phyloP scores from a whole-genome alignment of 1,140 invertebrate genomes.

The Paralvinella palmiformis region DNA sequence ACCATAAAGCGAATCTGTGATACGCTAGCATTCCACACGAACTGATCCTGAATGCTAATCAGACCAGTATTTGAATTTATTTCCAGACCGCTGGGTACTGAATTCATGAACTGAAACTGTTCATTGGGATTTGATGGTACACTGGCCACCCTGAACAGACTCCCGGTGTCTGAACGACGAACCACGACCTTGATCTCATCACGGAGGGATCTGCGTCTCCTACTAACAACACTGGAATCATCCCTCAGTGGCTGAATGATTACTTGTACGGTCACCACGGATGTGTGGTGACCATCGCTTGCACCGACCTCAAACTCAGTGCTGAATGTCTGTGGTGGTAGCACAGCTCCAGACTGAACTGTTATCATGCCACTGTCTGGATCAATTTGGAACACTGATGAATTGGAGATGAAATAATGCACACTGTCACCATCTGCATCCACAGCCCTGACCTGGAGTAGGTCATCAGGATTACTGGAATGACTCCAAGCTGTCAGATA shows the following conservation, averaged over 20 bases:
- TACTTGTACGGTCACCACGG: neutral
- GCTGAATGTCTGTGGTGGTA: neutral
- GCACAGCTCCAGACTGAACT: neutral
- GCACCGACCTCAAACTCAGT: neutral
- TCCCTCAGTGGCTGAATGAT: neutral
- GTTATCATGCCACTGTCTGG: neutral
- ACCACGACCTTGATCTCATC: neutral
- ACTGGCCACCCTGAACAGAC: constrained; percentile 6
- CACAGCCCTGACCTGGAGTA: neutral
- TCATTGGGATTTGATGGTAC: neutral
- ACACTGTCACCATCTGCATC: neutral
- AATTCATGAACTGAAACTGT: neutral
- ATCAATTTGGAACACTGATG: neutral
- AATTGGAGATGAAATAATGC: neutral
- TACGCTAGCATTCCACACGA: neutral
- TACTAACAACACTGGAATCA: neutral
- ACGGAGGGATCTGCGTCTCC: neutral
- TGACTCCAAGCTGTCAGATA: constrained; percentile 54
- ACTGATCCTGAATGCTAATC: neutral
- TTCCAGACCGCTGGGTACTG: too few species aligned
- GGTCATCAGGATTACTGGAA: too few species aligned
- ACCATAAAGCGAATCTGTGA: neutral
- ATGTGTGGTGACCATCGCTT: neutral
- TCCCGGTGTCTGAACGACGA: neutral
- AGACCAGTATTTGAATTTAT: neutral